A percentile compares a stretch with the other conserved stretches of the same genome.
Conservation (phyloP, 2,113 vertebrate species). For the Saimiri boliviensis region DNA sequence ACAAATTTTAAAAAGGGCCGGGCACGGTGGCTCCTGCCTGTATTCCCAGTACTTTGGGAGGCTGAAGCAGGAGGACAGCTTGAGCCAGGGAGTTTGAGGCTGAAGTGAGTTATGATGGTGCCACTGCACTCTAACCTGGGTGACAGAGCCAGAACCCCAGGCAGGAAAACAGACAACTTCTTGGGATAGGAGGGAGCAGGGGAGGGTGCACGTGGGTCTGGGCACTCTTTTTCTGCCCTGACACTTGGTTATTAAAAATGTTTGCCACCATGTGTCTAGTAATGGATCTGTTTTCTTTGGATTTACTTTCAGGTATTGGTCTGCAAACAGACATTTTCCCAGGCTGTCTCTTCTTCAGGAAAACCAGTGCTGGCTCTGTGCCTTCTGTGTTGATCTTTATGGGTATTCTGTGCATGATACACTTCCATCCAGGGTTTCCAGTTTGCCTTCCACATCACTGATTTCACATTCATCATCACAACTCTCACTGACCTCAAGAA, state of each 20-base stretch:
- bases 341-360: background rate
- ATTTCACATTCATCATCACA: fast-evolving
- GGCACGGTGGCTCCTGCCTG: too few species aligned
- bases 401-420: background rate
- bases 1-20: too few species aligned
- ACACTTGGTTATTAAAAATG: background rate
- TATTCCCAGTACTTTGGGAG: too few species aligned
- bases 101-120: too few species aligned
- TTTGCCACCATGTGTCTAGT: background rate
- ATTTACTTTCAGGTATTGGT: background rate
- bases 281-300: background rate
- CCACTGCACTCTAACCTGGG: too few species aligned
- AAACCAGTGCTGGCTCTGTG: background rate
- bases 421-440: background rate
- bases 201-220: fast-evolving
- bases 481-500: background rate
- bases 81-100: too few species aligned
- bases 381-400: background rate
- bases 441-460: background rate
- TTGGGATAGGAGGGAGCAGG: background rate
- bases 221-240: background rate
- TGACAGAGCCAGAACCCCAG: background rate
- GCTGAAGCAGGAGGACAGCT: too few species aligned
- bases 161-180: background rate
- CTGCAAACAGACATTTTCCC: background rate